Percentiles rank a stretch among this genome's conserved stretches.
Evolutionary conservation across 1,140 invertebrate genomes (phyloP).

Genomic region (Caenorhabditis tropicalis): DNA sequence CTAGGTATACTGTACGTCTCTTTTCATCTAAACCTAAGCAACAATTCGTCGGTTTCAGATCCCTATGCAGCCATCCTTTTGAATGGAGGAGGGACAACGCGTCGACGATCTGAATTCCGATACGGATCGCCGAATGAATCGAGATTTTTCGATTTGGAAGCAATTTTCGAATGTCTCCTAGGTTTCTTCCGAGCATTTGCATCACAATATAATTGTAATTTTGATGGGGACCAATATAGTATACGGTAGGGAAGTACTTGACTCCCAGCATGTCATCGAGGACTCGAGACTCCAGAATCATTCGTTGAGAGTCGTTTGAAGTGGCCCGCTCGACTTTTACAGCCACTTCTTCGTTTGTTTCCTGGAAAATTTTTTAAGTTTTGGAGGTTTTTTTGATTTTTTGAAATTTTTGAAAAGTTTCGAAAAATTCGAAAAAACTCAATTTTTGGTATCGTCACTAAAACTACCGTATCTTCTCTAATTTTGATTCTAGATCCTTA

Average conservation of each 20-base stretch:
- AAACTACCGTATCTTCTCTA: no score
- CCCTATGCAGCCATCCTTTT: conserved; percentile 56
- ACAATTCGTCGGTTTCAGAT: conserved; percentile 59
- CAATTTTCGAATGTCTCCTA: conserved; percentile 50
- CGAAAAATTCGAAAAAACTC: no score
- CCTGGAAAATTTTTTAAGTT: neutral
- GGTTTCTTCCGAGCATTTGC: conserved; percentile 57
- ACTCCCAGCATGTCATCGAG: conserved; percentile 35
- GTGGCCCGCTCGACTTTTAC: conserved; percentile 56
- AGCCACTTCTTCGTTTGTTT: conserved; percentile 45
- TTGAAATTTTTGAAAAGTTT: neutral
- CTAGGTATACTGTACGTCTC: conserved; percentile 48
- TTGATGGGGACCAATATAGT: conserved; percentile 30
- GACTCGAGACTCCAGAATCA: conserved; percentile 58
- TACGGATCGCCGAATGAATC: conserved; percentile 23
- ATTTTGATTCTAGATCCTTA: no score
- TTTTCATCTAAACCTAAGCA: conserved; percentile 50
- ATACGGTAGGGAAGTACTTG: neutral
- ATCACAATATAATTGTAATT: conserved; percentile 58
- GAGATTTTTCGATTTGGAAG: neutral
- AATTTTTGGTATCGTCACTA: no score
- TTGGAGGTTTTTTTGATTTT: neutral
- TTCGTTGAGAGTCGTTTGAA: conserved; percentile 51
- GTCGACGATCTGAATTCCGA: conserved; percentile 52
- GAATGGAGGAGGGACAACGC: conserved; percentile 47